Conservation (phyloP, 1,140 invertebrate species). For the Zeugodacus cucurbitae region DNA sequence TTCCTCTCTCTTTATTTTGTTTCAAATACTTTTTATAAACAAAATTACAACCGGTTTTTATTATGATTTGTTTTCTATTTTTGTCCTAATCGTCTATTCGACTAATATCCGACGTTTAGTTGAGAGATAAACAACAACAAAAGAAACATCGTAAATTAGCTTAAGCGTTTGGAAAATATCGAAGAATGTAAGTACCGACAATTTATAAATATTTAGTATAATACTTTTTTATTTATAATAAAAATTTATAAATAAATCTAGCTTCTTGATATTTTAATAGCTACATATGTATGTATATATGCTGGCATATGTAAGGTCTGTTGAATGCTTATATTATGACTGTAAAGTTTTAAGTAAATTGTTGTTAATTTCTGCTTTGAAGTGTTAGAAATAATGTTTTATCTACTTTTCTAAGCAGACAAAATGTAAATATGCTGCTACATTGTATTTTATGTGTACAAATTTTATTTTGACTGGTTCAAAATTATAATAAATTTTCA, state of each 20-base stretch:
- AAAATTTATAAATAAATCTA: background rate
- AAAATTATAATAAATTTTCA: too few relatives aligned
- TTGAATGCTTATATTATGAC: background rate
- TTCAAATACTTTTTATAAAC: background rate
- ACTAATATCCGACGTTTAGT: background rate
- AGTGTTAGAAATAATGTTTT: too few relatives aligned
- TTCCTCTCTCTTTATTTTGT: too few relatives aligned
- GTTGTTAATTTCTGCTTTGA: too few relatives aligned
- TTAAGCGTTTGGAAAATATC: slow-evolving; percentile 11
- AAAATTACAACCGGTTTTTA: slow-evolving; percentile 17
- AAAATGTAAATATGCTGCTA: too few relatives aligned
- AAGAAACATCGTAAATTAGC: background rate
- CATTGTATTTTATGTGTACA: too few relatives aligned
- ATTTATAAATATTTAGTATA: background rate
- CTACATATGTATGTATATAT: background rate
- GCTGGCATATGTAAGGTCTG: background rate
- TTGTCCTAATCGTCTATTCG: background rate
- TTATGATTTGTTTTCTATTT: background rate
- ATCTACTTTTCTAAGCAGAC: too few relatives aligned
- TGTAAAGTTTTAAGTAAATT: too few relatives aligned
- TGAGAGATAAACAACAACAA: background rate
- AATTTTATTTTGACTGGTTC: too few relatives aligned
- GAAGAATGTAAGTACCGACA: background rate
- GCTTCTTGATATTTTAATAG: too few relatives aligned
- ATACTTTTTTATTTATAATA: background rate